These are phyloP conservation scores for Neodiprion fabricii DNA, from an alignment of 1,140 invertebrate species.

Conservation along the genomic window DNA sequence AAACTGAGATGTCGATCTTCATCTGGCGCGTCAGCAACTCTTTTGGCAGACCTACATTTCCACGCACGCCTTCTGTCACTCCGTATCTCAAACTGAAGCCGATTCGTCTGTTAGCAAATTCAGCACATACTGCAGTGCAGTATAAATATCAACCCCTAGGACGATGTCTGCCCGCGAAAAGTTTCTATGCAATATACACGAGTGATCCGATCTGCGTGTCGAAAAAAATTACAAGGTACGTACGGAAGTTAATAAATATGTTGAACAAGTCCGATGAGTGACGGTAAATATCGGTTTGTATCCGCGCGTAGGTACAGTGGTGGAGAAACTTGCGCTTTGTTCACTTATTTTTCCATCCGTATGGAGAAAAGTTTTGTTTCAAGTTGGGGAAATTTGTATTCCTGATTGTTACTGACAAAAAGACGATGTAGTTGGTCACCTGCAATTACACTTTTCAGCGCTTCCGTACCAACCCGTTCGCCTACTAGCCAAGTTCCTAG, in stretches of 20 bases:
- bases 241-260: too few relatives aligned
- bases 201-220: too few relatives aligned
- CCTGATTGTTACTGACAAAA: not conserved
- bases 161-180: too few relatives aligned
- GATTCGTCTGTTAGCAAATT: not conserved
- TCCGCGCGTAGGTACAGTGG: too few relatives aligned
- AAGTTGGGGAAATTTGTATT: not conserved
- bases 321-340: too few relatives aligned
- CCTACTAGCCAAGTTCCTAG: not conserved
- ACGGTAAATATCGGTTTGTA: too few relatives aligned
- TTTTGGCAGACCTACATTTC: not conserved
- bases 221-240: too few relatives aligned
- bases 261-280: too few relatives aligned
- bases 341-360: too few relatives aligned
- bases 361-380: not conserved
- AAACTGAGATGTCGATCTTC: constrained; percentile 5
- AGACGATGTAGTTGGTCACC: not conserved
- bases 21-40: not conserved
- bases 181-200: too few relatives aligned
- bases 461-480: not conserved
- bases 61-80: not conserved
- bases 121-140: too few relatives aligned
- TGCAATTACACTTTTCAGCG: not conserved
- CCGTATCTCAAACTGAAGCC: not conserved
- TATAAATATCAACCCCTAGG: too few relatives aligned